A percentile compares a stretch with the other conserved stretches of the same genome.
Evolutionary conservation across 2,888 invertebrate genomes (phyloP).

Genomic region (Drosophila eohydei): DNA sequence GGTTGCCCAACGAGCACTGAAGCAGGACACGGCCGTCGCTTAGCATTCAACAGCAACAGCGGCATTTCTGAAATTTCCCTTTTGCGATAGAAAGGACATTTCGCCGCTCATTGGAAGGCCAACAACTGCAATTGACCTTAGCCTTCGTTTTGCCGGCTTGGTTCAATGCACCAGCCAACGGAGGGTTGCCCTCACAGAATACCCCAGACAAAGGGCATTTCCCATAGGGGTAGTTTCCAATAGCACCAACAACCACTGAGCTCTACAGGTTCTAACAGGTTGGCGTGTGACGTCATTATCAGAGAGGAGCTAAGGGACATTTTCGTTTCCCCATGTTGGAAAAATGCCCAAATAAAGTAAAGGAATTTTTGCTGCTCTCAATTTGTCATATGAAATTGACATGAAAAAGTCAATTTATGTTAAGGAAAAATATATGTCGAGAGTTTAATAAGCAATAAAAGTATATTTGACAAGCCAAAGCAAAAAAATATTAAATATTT

Average conservation of each 20-base stretch:
- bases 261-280: conserved; percentile 60
- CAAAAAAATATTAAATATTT: too few relatives aligned
- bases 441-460: too few relatives aligned
- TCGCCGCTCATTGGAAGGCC: conserved; percentile 64
- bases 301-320: conserved; percentile 28
- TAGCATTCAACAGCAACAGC: conserved; percentile 51
- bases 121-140: conserved; percentile 76
- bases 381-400: background rate
- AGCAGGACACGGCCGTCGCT: conserved; percentile 27
- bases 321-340: background rate
- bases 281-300: conserved; percentile 65
- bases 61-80: conserved; percentile 50
- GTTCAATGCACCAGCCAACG: conserved; percentile 65
- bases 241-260: background rate
- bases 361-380: background rate
- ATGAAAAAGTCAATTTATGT: too few relatives aligned
- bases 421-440: too few relatives aligned
- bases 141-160: conserved; percentile 77
- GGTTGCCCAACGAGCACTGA: conserved; percentile 59
- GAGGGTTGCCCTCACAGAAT: conserved; percentile 42
- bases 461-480: too few relatives aligned
- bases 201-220: conserved; percentile 30
- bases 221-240: conserved; percentile 27
- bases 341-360: conserved; percentile 1
- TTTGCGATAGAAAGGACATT: conserved; percentile 34